Percentiles rank a stretch among this genome's conserved stretches.
Conservation (phyloP, 1,140 invertebrate species). For the Scylla paramamosain region DNA sequence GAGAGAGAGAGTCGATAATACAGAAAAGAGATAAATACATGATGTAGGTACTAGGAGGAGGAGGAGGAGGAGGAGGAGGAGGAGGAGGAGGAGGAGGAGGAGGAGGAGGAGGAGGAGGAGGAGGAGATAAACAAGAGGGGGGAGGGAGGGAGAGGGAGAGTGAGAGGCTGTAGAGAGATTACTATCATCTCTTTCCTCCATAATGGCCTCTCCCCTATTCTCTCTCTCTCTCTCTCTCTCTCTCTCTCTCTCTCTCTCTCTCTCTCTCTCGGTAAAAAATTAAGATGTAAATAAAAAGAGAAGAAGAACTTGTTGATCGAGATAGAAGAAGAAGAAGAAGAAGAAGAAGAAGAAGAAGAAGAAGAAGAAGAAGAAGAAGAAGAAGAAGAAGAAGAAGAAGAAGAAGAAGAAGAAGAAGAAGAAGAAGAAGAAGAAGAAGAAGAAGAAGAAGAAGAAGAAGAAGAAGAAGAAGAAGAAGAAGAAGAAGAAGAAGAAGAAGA, state of each 20-base stretch:
- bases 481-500: too few relatives aligned
- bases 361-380: too few relatives aligned
- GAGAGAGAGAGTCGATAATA: background rate
- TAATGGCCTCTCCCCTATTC: constrained; percentile 17
- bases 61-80: background rate
- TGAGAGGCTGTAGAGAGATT: background rate
- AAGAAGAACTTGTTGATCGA: background rate
- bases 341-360: background rate
- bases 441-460: background rate
- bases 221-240: constrained; percentile 43
- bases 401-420: too few relatives aligned
- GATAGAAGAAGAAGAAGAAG: background rate
- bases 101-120: background rate
- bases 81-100: background rate
- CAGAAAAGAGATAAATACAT: background rate
- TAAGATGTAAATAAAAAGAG: too few relatives aligned
- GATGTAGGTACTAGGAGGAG: background rate
- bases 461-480: too few relatives aligned
- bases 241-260: constrained; percentile 45
- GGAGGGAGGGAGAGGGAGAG: background rate
- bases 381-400: too few relatives aligned
- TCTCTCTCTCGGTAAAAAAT: background rate
- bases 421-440: background rate
- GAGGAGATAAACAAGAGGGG: background rate
- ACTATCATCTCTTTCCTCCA: constrained; percentile 14